These are phyloP conservation scores for Nymphalis io DNA, from an alignment of 1,140 invertebrate genomes.

Conservation along the genomic window DNA sequence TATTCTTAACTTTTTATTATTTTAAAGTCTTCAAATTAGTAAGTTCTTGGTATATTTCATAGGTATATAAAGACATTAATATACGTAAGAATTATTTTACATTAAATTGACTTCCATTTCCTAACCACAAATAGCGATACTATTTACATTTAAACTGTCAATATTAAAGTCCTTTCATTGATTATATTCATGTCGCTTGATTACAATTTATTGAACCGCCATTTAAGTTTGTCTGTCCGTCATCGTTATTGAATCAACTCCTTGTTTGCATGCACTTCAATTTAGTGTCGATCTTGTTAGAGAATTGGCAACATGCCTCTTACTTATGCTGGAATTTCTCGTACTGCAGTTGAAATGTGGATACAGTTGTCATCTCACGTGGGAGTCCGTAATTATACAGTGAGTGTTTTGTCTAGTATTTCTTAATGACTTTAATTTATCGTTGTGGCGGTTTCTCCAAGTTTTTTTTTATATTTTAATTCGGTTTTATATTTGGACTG, in stretches of 20 bases:
- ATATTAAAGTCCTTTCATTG: slow-evolving; percentile 23
- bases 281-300: slow-evolving; percentile 50
- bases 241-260: slow-evolving; percentile 42
- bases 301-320: slow-evolving; percentile 44
- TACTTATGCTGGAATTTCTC: slow-evolving; percentile 28
- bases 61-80: too few relatives aligned
- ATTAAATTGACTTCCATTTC: too few relatives aligned
- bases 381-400: not conserved
- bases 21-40: too few relatives aligned
- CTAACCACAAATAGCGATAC: not conserved
- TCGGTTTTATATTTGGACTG: too few relatives aligned
- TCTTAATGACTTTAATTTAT: not conserved
- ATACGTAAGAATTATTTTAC: too few relatives aligned
- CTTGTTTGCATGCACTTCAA: slow-evolving; percentile 50
- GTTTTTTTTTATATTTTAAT: too few relatives aligned
- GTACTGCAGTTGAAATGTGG: not conserved
- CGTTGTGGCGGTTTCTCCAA: too few relatives aligned
- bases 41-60: too few relatives aligned
- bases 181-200: slow-evolving; percentile 26
- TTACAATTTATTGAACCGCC: slow-evolving; percentile 21
- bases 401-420: slow-evolving; percentile 3
- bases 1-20: too few relatives aligned
- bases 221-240: slow-evolving; percentile 29
- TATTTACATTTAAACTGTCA: slow-evolving; percentile 19
- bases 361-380: slow-evolving; percentile 8